Base-by-base conservation (phyloP, 1,140 invertebrate genomes). In the Matsumurasca onukii region DNA sequence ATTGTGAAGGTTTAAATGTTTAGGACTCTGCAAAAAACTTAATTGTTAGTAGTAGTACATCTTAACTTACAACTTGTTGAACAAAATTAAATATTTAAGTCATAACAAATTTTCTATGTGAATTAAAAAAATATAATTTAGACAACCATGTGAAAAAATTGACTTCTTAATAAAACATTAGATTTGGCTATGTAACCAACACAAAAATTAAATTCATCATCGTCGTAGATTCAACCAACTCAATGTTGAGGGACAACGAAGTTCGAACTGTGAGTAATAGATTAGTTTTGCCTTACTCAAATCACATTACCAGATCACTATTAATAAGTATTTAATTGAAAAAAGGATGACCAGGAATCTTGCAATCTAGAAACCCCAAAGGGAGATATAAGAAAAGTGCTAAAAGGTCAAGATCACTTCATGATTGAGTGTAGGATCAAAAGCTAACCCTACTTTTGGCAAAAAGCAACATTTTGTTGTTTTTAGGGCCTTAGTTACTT, bases 151-250 rank as follows among this genome's bases (percentile, higher is more conserved):
- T n/a, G n/a, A n/a, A n/a, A n/a, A 55, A 67, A 27, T 57, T 57
- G 9, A 49, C 51, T 69, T 29, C 59, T 51, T 69, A 52, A 29
- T 20, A 51, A 17, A 31, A 22, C 17, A 72, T 24, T 75, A 97
- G 95, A 75, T 98, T 95, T 85, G 97, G 96, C 5, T 98, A 97
- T 85, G 93, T 97, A 20, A 98, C 95, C n/a, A 98, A 98, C 78
- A 98, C 95, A 0, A 92, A 93, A 82, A 91, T 98, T 17, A 98
- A 98, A 79, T 92, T 98, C 79, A 90, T 98, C 20, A 88, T 98
- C 71, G 90, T 98, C 27, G 88, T 97, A n/a, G 94, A 97, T 76
- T 91, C 94, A 0, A 89, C 91, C 24, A 97, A 95, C 77, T 88
- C 89, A 61, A 88, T 89, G 9, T 82, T 97, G 29, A 80, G 95